These are phyloP conservation scores for Horisme vitalbata DNA, from an alignment of 2,888 invertebrate genomes.

Conservation along the genomic window DNA sequence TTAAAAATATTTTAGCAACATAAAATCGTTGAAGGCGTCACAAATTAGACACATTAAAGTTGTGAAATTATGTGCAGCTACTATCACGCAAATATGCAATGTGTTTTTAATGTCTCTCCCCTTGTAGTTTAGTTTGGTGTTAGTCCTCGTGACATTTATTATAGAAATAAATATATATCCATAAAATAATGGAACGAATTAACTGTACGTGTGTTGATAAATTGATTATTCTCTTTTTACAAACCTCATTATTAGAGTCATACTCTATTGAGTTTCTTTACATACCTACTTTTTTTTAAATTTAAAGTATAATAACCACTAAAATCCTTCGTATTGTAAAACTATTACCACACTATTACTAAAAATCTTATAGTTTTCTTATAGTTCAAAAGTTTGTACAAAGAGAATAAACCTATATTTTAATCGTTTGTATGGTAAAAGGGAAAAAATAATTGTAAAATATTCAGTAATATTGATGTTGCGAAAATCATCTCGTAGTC, in stretches of 20 bases:
- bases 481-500: constrained; percentile 20
- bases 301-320: no score
- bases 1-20: no score
- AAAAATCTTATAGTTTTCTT: no score
- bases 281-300: no score
- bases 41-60: no score
- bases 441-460: constrained; percentile 37
- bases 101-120: no score
- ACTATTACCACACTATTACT: no score
- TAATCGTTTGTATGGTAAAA: constrained; percentile 40
- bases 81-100: constrained; percentile 4
- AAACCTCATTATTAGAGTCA: no score
- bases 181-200: constrained; percentile 10
- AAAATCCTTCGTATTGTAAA: no score
- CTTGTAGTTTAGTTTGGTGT: constrained; percentile 22
- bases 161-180: constrained; percentile 5
- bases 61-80: background rate
- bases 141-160: constrained; percentile 3
- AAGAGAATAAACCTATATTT: constrained; percentile 37
- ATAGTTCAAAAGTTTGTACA: constrained; percentile 37
- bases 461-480: constrained; percentile 27
- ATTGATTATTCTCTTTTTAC: constrained; percentile 33
- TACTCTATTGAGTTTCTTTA: no score
- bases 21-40: no score
- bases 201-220: constrained; percentile 26